Evolutionary conservation across 1,140 invertebrate genomes (phyloP), one percentile per base, ranked within the genome.

Genomic region (Bradynema listronoti): DNA sequence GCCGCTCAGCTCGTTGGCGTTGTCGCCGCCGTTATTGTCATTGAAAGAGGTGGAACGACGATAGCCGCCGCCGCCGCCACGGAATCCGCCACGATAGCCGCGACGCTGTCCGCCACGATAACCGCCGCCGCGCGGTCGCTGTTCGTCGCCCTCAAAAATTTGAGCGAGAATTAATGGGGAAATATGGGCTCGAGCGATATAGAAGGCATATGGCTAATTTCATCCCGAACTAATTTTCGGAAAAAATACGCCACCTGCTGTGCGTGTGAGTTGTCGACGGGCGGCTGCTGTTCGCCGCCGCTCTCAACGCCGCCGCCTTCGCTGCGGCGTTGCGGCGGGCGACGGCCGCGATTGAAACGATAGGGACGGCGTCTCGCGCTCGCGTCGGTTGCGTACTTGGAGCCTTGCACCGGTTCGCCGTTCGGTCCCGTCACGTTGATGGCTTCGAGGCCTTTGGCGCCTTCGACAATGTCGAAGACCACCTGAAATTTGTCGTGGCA

Each of bases 391-490:
- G 66, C 66, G 46, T 69, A 56, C 53, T 72, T 75, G 19, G 71
- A 72, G 9, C 73, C 73, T 46, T 70, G 54, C 9, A 75, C 73
- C 33, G 61, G 56, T 45, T 49, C 50, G 49, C 74, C 73, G 25
- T 67, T 57, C 29, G 73, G 74, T 43, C 73, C 73, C 22, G 73
- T 77, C 4, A 75, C 73, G 45, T 70, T 77, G 11, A 61, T 50
- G n/a, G 73, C 73, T 57, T 78, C 73, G 29, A 65, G 70, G 43
- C 79, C 78, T 71, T 98, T 97, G 80, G 95, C 91, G 56, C 94
- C 94, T 77, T 93, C 90, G 59, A 98, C 94, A 58, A 99, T 92
- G 81, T 95, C 93, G 83, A 99, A 98, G 81, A 97, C 4, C 14
- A 57, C 56, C 56, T 57, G 19, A 57, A 56, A 56, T n/a, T n/a